These are phyloP conservation scores for Agapostemon virescens DNA, from an alignment of 2,888 invertebrate genomes.

Conservation along the genomic window DNA sequence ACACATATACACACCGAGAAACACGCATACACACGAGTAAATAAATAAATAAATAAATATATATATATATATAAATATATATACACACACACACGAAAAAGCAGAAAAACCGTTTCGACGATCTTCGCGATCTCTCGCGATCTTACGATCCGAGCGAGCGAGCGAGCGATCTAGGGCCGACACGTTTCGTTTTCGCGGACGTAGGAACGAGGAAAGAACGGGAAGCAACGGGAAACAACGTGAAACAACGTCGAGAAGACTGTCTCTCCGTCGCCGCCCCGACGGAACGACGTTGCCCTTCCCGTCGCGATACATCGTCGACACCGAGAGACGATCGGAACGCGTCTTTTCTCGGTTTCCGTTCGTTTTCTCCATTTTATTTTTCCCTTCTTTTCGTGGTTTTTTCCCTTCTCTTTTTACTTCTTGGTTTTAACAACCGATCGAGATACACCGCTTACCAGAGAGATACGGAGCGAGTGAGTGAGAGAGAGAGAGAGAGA, in stretches of 20 bases:
- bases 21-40: too few species aligned
- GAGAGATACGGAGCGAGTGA: not conserved
- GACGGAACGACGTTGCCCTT: not conserved
- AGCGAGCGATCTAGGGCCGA: not conserved
- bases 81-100: not conserved
- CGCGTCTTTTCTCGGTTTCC: conserved; percentile 8
- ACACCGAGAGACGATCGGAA: conserved; percentile 3
- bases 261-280: not conserved
- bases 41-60: too few species aligned
- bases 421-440: not conserved
- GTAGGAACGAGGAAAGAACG: not conserved
- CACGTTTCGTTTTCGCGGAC: not conserved
- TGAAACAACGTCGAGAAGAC: not conserved
- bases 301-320: not conserved
- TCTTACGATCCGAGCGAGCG: not conserved
- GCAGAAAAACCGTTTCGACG: not conserved
- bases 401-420: not conserved
- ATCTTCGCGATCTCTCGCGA: not conserved
- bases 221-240: not conserved
- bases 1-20: not conserved
- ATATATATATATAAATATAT: too few species aligned
- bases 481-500: not conserved
- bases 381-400: not conserved
- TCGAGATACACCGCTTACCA: not conserved
- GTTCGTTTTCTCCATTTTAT: conserved; percentile 3